Base-by-base conservation (phyloP, 2,113 vertebrate species). In the Smithornis capensis region DNA sequence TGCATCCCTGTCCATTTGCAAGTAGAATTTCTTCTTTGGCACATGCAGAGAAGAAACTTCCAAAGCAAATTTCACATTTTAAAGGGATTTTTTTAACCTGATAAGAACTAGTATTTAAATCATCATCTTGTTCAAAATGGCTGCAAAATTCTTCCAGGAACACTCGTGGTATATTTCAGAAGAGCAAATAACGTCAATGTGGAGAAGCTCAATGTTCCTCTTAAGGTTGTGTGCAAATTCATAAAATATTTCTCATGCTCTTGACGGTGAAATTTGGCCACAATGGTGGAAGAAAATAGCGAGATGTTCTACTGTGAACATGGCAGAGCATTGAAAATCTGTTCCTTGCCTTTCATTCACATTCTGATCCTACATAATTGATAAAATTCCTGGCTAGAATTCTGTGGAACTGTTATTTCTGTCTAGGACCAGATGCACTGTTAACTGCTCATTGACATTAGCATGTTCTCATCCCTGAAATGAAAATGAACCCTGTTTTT, bases 381-480 rank as follows among this genome's bases (percentile, higher is more conserved):
- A 88, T 93, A 70, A 81, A 77, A 85, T 88, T 86, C 68, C 83
- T 95, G 92, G 82, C 86, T 93, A 29, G 82, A 87, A 62, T 52
- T 83, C 83, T 52, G 52, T 87, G 89, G 56, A 77, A 79, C 57
- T 89, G 86, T 71, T 94, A 78, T 88, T 95, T 96, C 69, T 93
- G 57, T 53, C 27, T 63, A 69, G 71, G 89, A 92, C 91, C 95
- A 95, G 95, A 96, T 93, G 91, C 75, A 85, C 74, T 67, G 82
- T 59, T 85, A 92, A 91, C 83, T 65, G 73, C 75, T 94, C 50
- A 60, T 85, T 95, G 90, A 89, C 87, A 90, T 91, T 76, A 95
- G 77, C 50, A 64, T 6, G 21, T 93, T 95, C 79, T 74, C 42
- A 71, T 80, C 60, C 56, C 87, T 83, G 83, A 87, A 87, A 81